These are phyloP conservation scores for Ostrea denselamellosa DNA, from an alignment of 1,140 invertebrate genomes.

Conservation along the genomic window DNA sequence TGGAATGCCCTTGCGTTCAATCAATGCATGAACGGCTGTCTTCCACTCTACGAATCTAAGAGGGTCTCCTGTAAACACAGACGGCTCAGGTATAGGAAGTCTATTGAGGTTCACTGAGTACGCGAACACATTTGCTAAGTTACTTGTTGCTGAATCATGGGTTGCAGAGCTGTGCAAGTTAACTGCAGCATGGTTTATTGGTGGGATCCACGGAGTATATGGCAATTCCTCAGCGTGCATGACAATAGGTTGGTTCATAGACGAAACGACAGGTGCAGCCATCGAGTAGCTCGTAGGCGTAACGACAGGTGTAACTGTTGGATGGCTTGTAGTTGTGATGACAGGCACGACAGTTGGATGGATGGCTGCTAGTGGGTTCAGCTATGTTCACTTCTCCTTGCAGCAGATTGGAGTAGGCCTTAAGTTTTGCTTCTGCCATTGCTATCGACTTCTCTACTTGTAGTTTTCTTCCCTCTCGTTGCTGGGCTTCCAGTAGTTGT, in stretches of 20 bases:
- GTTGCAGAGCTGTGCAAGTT: not conserved
- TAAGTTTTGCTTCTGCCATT: not conserved
- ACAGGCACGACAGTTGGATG: not conserved
- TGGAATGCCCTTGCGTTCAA: constrained; percentile 89
- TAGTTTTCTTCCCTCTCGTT: not conserved
- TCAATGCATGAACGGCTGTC: constrained; percentile 89
- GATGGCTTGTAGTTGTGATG: too few species aligned
- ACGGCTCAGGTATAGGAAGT: constrained; percentile 58
- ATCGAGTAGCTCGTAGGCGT: too few species aligned
- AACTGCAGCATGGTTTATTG: constrained; percentile 6
- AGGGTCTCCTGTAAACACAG: constrained; percentile 57
- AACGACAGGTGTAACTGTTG: too few species aligned
- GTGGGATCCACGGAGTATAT: too few species aligned
- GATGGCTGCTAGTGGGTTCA: not conserved
- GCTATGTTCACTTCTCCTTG: not conserved
- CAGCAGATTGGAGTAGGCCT: constrained; percentile 1
- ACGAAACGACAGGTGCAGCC: not conserved
- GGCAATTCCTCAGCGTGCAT: too few species aligned
- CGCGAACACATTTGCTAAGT: constrained; percentile 28
- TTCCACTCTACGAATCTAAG: constrained; percentile 54
- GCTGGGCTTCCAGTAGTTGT: not conserved
- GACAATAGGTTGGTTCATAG: too few species aligned
- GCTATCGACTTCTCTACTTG: not conserved
- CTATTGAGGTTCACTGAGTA: constrained; percentile 50
- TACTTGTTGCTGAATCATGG: not conserved